phyloP scores from a whole-genome alignment of 2,113 vertebrate genomes.

The Nycticryphes semicollaris region DNA sequence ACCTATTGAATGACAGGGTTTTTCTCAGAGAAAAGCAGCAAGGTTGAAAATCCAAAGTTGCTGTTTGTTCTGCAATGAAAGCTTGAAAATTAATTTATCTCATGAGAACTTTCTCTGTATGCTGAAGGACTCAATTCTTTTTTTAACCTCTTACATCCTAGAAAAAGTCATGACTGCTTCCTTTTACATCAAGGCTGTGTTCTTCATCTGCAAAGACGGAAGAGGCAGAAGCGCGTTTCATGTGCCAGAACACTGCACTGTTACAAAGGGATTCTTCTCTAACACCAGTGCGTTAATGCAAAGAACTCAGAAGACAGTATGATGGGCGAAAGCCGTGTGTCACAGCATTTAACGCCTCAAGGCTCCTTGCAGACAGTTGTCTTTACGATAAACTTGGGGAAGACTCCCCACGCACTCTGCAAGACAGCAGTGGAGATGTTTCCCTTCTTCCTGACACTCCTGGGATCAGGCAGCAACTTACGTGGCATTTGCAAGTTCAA shows the following conservation, averaged over 20 bases:
- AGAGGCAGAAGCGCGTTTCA: neutral
- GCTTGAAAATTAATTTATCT: neutral
- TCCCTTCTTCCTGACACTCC: neutral
- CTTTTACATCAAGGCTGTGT: neutral
- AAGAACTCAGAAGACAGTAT: neutral
- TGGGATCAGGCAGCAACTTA: neutral
- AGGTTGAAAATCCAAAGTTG: neutral
- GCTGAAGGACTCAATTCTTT: neutral
- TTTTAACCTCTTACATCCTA: neutral
- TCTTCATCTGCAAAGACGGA: neutral
- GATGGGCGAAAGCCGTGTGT: rapidly evolving
- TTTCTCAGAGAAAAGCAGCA: neutral
- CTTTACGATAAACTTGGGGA: neutral
- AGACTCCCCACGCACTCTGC: neutral
- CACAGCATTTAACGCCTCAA: neutral
- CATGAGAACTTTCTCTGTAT: neutral
- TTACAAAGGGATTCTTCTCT: neutral
- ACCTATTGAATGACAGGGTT: neutral
- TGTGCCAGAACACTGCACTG: neutral
- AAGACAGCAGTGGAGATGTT: neutral
- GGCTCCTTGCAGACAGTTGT: neutral
- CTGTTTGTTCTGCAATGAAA: neutral
- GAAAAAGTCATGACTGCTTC: neutral
- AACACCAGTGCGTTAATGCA: neutral
- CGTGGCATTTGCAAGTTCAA: neutral